phyloP scores from a whole-genome alignment of 2,797 vertebrate species.

The Sciaenops ocellatus region DNA sequence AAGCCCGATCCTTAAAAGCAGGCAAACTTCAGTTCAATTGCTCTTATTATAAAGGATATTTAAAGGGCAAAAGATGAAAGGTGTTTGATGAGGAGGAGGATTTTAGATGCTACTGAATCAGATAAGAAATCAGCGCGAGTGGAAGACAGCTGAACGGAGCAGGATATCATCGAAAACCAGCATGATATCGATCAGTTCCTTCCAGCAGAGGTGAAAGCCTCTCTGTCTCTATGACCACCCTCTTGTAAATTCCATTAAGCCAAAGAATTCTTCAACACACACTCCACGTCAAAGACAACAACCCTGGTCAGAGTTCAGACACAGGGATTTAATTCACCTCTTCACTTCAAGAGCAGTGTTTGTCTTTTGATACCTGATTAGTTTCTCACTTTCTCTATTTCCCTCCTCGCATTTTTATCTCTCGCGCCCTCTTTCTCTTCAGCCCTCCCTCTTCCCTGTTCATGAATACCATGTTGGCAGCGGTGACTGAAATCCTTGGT shows the following conservation, averaged over 20 bases:
- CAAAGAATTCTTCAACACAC: slow-evolving; percentile 2
- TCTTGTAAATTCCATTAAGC: slow-evolving; percentile 23
- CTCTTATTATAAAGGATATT: neutral
- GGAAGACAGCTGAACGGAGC: neutral
- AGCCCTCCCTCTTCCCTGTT: slow-evolving; percentile 7
- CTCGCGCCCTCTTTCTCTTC: slow-evolving; percentile 32
- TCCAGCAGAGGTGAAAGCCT: slow-evolving; percentile 27
- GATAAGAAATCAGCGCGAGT: neutral
- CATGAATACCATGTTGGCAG: slow-evolving; percentile 63
- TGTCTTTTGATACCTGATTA: slow-evolving; percentile 44
- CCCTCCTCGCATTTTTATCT: slow-evolving; percentile 31
- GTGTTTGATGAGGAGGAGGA: neutral
- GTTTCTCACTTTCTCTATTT: slow-evolving; percentile 19
- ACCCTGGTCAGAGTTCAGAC: slow-evolving; percentile 11
- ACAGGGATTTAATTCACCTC: slow-evolving; percentile 39
- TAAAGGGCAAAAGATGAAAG: slow-evolving; percentile 6
- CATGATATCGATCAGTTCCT: slow-evolving; percentile 20
- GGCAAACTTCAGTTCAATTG: neutral
- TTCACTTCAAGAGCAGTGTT: slow-evolving; percentile 3
- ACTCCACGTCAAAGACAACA: slow-evolving; percentile 2
- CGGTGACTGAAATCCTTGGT: slow-evolving; percentile 53
- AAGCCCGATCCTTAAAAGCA: neutral
- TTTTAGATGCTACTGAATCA: neutral
- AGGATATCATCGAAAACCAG: neutral
- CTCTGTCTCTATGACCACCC: slow-evolving; percentile 9